Percentiles rank a stretch among this genome's conserved stretches.
Evolutionary conservation across 2,113 vertebrate genomes (phyloP).

Genomic region (Cephalopterus ornatus): DNA sequence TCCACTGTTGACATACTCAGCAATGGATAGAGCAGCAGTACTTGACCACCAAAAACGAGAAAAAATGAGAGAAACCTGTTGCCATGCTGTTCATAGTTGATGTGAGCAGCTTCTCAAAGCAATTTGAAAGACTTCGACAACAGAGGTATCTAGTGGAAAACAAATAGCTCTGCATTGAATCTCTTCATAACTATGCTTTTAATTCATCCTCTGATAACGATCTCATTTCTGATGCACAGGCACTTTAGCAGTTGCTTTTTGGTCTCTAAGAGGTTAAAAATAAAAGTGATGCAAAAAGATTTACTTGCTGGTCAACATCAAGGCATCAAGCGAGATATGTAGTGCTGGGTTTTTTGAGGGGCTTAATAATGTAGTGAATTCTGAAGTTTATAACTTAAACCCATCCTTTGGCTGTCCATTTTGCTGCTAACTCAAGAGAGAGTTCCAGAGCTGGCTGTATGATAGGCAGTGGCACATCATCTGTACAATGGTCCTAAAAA

Average conservation of each 20-base stretch:
- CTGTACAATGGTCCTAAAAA: background rate
- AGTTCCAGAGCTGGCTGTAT: background rate
- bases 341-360: rapidly evolving
- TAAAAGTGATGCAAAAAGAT: background rate
- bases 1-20: background rate
- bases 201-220: background rate
- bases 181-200: background rate
- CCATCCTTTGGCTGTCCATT: background rate
- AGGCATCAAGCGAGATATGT: background rate
- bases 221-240: background rate
- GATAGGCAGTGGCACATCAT: background rate
- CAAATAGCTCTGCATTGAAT: background rate
- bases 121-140: background rate
- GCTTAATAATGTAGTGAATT: background rate
- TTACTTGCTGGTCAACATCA: background rate
- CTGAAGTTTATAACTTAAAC: background rate
- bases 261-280: background rate
- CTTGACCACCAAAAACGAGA: background rate
- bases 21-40: background rate
- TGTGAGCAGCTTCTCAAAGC: background rate
- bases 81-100: background rate
- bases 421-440: background rate
- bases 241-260: background rate
- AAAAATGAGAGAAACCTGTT: background rate
- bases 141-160: background rate